These are phyloP conservation scores for Onthophagus sagittarius DNA, from an alignment of 2,888 invertebrate genomes.

Conservation along the genomic window DNA sequence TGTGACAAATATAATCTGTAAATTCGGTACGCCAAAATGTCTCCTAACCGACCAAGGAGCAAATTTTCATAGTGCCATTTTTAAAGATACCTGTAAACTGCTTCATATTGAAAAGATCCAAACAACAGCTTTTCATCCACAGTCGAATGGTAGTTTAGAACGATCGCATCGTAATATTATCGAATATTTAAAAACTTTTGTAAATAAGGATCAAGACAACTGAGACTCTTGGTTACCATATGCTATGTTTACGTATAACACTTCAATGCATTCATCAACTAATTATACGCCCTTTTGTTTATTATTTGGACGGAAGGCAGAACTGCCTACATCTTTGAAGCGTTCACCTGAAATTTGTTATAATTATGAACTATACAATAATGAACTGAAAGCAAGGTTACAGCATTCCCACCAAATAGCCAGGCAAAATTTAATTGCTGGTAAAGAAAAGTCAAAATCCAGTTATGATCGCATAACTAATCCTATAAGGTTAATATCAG, in stretches of 20 bases:
- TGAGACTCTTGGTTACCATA: constrained; percentile 38
- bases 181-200: constrained; percentile 37
- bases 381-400: constrained; percentile 28
- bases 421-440: too few relatives aligned
- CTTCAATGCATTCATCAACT: constrained; percentile 29
- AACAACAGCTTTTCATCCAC: too few relatives aligned
- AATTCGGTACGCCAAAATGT: too few relatives aligned
- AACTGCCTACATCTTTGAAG: constrained; percentile 26
- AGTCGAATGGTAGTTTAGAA: too few relatives aligned
- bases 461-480: constrained; percentile 10
- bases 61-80: too few relatives aligned
- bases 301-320: constrained; percentile 28
- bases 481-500: neutral
- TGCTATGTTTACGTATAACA: constrained; percentile 35
- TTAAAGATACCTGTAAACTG: too few relatives aligned
- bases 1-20: too few relatives aligned
- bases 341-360: constrained; percentile 31
- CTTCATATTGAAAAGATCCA: too few relatives aligned
- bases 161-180: too few relatives aligned
- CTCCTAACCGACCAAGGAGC: too few relatives aligned
- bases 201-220: constrained; percentile 31
- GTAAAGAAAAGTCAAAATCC: constrained; percentile 28
- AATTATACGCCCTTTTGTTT: constrained; percentile 32
- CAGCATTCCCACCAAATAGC: constrained; percentile 30
- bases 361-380: constrained; percentile 30